These are phyloP conservation scores for Thaumetopoea pityocampa DNA, from an alignment of 1,140 invertebrate species.

Conservation along the genomic window DNA sequence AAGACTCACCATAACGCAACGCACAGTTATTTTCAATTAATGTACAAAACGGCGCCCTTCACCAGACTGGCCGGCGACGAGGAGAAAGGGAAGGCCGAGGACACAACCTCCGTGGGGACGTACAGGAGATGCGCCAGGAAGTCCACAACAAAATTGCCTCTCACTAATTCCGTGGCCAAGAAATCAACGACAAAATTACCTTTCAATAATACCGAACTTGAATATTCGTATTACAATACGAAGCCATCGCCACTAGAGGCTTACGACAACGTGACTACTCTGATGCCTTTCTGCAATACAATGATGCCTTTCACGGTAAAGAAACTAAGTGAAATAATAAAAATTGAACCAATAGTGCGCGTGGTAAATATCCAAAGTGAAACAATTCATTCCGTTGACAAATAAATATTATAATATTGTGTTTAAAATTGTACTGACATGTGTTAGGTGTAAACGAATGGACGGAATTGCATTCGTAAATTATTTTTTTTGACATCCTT, in stretches of 20 bases:
- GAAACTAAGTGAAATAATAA: constrained; percentile 39
- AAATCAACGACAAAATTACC: constrained; percentile 60
- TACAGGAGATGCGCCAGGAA: constrained; percentile 43
- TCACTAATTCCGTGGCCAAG: constrained; percentile 29
- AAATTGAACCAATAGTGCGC: constrained; percentile 36
- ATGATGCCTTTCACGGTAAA: constrained; percentile 34
- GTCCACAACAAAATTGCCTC: constrained; percentile 48
- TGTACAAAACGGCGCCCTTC: constrained; percentile 3
- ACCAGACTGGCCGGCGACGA: neutral
- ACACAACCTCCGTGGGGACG: constrained; percentile 8
- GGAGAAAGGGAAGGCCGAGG: constrained; percentile 21
- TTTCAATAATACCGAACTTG: constrained; percentile 19
- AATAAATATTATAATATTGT: neutral
- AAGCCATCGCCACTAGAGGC: constrained; percentile 19
- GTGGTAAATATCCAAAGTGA: constrained; percentile 29
- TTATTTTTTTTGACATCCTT: too few species aligned
- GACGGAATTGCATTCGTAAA: too few species aligned
- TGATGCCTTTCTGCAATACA: constrained; percentile 42
- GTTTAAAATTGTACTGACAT: too few species aligned
- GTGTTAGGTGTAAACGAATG: too few species aligned
- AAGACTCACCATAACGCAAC: constrained; percentile 25
- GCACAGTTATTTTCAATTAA: constrained; percentile 16
- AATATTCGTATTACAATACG: constrained; percentile 46
- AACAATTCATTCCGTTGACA: neutral
- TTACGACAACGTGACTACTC: constrained; percentile 32